These are phyloP conservation scores for Ricordea florida DNA, from an alignment of 92 coral and sea anemone species.

Conservation along the genomic window DNA sequence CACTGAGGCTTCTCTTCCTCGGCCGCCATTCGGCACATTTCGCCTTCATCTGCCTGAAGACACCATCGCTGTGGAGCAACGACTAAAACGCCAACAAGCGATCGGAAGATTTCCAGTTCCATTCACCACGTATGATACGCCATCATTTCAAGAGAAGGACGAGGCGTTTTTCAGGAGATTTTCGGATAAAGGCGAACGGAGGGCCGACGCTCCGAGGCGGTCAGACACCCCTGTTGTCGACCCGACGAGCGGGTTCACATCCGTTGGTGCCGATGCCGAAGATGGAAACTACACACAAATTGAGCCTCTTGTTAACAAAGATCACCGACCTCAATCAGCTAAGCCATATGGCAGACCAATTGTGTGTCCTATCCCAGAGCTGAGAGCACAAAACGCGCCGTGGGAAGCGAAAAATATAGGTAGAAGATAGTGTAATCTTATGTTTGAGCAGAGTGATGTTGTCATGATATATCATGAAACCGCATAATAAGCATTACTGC, in stretches of 20 bases:
- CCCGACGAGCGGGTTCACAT: conserved; percentile 83
- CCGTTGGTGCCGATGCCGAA: conserved; percentile 88
- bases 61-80: conserved; percentile 73
- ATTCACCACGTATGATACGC: conserved; percentile 51
- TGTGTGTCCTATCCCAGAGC: conserved; percentile 70
- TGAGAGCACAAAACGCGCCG: conserved; percentile 69
- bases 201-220: conserved; percentile 83
- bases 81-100: conserved; percentile 75
- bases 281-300: conserved; percentile 82
- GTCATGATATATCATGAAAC: too few relatives aligned
- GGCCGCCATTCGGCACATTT: conserved; percentile 83
- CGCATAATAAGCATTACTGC: too few relatives aligned
- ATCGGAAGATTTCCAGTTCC: conserved; percentile 76
- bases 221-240: conserved; percentile 87
- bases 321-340: conserved; percentile 86
- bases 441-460: too few relatives aligned
- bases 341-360: conserved; percentile 84
- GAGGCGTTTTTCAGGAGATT: conserved; percentile 71
- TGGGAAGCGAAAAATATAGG: conserved; percentile 77
- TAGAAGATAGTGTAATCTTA: too few relatives aligned
- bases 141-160: conserved; percentile 79
- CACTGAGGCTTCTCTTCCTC: conserved; percentile 47
- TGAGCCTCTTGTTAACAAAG: conserved; percentile 77
- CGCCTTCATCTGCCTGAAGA: conserved; percentile 82
- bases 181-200: conserved; percentile 76